Percentiles rank a stretch among this genome's conserved stretches.
phyloP scores from a whole-genome alignment of 2,797 vertebrate species.

The Danio aesculapii region DNA sequence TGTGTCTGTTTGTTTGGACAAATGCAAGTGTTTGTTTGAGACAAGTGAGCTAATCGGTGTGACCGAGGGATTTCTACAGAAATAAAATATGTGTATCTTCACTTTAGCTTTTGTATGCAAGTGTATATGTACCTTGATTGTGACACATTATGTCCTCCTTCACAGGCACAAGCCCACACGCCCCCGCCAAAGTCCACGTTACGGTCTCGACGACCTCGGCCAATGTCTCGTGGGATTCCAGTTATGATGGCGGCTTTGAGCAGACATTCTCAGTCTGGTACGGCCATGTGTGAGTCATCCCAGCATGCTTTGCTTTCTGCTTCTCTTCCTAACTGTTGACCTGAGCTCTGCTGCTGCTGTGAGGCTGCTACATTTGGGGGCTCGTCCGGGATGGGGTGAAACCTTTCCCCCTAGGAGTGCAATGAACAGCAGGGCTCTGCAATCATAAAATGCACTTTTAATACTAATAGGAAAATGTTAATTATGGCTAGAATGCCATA shows the following conservation, averaged over 20 bases:
- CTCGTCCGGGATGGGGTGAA: background rate
- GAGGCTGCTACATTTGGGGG: slow-evolving; percentile 44
- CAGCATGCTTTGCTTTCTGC: slow-evolving; percentile 98
- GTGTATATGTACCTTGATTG: slow-evolving; percentile 13
- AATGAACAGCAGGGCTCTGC: background rate
- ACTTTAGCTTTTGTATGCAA: background rate
- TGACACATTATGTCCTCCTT: slow-evolving; percentile 15
- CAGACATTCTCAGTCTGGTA: slow-evolving; percentile 99
- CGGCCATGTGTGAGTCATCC: slow-evolving; percentile 99
- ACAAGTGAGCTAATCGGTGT: slow-evolving; percentile 21
- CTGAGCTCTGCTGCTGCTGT: slow-evolving; percentile 52
- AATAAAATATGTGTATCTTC: background rate
- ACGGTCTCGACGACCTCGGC: slow-evolving; percentile 91
- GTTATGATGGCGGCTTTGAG: slow-evolving; percentile 96
- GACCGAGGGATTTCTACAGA: slow-evolving; percentile 8
- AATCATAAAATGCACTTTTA: background rate
- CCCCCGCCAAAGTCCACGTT: slow-evolving; percentile 89
- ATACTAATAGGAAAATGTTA: background rate
- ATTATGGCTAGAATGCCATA: slow-evolving; percentile 1
- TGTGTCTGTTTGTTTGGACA: slow-evolving; percentile 16
- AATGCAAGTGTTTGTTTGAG: slow-evolving; percentile 9
- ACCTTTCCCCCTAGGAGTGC: background rate
- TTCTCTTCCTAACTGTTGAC: slow-evolving; percentile 80
- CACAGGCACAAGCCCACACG: slow-evolving; percentile 97
- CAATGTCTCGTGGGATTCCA: slow-evolving; percentile 94